Evolutionary conservation across 2,888 invertebrate genomes (phyloP), one percentile per base, ranked within the genome.

Genomic region (Empis stercorea): DNA sequence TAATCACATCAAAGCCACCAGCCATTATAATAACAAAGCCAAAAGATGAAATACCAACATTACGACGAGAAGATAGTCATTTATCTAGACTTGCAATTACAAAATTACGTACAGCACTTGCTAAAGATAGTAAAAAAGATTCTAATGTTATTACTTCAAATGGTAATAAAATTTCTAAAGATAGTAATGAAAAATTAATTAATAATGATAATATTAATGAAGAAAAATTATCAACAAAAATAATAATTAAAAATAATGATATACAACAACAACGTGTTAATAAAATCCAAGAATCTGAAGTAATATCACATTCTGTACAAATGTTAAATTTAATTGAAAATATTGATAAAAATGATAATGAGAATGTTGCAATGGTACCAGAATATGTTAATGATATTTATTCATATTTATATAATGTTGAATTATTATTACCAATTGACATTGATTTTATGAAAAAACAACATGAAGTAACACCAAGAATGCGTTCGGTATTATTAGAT

Each of bases 301-400:
- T 37, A 11, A 3, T 17, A 16, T 15, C 15, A 37, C 15, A 11
- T 15, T 16, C 13, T 15, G 34, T 27, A 16, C 17, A 16, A 16
- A 17, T 17, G 11, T 27, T 17, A 30, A n/a, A 16, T 16, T 17
- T 34, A 34, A 30, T 81, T 52, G 79, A 80, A 57, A 80, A 87
- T 57, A 86, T 91, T 62, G 92, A 92, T 60, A 75, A 74, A 14
- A 76, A 77, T 43, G 86, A 88, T 60, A 73, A 71, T 37, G 74
- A 78, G 40, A 88, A 87, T 65, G 84, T 87, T 4, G 73, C 85
- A 55, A 74, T 91, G 56, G 84, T 89, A 61, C 78, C 85, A 14
- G 81, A 84, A 56, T 95, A 94, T 65, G 84, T 87, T 30, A 84
- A 86, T 54, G 93, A 95, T 58, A 95, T 96, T 61, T 93, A 91